Percentiles rank a stretch among this genome's conserved stretches.
These are phyloP conservation scores for Seira musarum DNA, from an alignment of 2,888 invertebrate genomes.

Conservation along the genomic window DNA sequence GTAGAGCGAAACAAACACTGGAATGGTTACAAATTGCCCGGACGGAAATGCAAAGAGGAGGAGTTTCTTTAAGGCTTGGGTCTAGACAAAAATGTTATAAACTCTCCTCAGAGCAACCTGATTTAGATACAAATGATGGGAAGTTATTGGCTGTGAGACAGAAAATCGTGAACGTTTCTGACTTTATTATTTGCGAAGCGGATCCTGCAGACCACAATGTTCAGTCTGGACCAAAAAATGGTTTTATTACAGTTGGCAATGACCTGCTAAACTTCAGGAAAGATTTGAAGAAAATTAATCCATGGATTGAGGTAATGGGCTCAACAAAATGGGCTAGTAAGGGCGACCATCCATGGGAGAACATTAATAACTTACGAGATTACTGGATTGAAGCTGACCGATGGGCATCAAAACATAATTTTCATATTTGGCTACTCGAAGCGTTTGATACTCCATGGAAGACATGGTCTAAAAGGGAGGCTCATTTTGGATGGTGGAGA, in stretches of 20 bases:
- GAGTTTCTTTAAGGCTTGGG: not conserved
- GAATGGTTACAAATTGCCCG: not conserved
- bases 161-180: not conserved
- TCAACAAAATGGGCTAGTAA: slow-evolving; percentile 42
- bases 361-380: slow-evolving; percentile 34
- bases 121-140: not conserved
- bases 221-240: slow-evolving; percentile 1
- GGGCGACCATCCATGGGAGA: slow-evolving; percentile 16
- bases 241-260: slow-evolving; percentile 21
- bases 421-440: slow-evolving; percentile 55
- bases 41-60: too few relatives aligned
- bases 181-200: slow-evolving; percentile 42
- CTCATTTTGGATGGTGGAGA: too few relatives aligned
- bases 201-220: not conserved
- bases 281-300: slow-evolving; percentile 31
- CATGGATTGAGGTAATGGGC: slow-evolving; percentile 41
- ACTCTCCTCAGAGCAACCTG: not conserved
- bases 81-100: not conserved
- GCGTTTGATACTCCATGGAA: slow-evolving; percentile 62
- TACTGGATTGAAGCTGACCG: slow-evolving; percentile 53
- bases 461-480: too few relatives aligned
- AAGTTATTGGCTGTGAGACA: not conserved
- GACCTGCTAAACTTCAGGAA: slow-evolving; percentile 14
- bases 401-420: slow-evolving; percentile 35
- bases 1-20: not conserved